These are phyloP conservation scores for Trichechus manatus DNA, from an alignment of 2,113 vertebrate species.

Conservation along the genomic window DNA sequence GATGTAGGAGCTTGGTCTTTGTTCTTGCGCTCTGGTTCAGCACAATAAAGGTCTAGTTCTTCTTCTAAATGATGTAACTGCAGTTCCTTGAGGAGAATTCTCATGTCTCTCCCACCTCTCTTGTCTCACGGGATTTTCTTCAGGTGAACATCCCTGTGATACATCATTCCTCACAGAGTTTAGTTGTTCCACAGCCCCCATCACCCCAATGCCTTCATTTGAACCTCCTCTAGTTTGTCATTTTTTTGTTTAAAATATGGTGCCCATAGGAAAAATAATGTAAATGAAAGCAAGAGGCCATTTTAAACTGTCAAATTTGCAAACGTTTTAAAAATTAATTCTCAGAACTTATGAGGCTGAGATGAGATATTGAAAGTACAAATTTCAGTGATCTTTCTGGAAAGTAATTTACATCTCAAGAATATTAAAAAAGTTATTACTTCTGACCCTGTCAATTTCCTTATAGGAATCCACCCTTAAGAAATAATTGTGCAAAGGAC, in stretches of 20 bases:
- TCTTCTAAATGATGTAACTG: neutral
- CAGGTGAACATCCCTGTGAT: neutral
- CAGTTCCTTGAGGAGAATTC: neutral
- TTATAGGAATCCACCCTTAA: too few species aligned
- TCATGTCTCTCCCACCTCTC: neutral
- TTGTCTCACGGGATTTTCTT: neutral
- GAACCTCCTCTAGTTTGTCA: neutral
- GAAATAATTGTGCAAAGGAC: neutral
- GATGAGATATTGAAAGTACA: neutral
- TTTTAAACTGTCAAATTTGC: neutral
- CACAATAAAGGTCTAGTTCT: neutral
- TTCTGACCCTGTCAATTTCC: neutral
- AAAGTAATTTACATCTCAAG: neutral
- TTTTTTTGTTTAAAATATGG: conserved; percentile 32
- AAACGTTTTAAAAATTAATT: conserved; percentile 15
- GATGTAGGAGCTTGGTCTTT: neutral
- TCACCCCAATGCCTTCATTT: neutral
- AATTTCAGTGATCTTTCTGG: neutral
- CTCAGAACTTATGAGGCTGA: neutral
- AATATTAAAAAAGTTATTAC: neutral
- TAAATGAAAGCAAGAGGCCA: neutral
- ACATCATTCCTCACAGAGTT: neutral
- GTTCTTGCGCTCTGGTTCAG: neutral
- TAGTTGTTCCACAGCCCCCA: neutral
- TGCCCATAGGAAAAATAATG: neutral